Evolutionary conservation across 2,888 invertebrate genomes (phyloP), one percentile per base, ranked within the genome.

Genomic region (Diadegma fenestrale): DNA sequence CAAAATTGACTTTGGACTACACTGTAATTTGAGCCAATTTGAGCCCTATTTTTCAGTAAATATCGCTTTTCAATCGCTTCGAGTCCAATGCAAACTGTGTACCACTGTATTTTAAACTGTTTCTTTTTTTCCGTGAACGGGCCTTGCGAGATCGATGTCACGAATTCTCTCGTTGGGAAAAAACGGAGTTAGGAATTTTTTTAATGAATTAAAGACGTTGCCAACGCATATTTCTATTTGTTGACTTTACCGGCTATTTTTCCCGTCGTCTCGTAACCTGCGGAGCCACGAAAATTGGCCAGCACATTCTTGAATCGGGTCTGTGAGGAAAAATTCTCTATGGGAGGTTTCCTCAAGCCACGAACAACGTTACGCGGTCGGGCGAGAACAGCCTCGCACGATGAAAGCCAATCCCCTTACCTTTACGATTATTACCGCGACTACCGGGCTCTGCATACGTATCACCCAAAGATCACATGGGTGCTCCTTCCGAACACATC

Each of bases 361-460:
- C 73, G 33, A 73, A 48, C 61, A 41, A 68, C 45, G 71, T 85
- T 85, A 82, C 69, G 82, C 68, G 82, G 82, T 72, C 71, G 82
- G 71, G 80, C n/a, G 77, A 51, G 71, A 17, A 7, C 22, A 76
- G 80, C 75, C 84, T 33, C 33, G 84, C 86, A 73, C 90, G 88
- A 89, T 88, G 90, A 91, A 90, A 89, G 90, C 89, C 91, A 90
- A 91, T 91, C 89, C 87, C 89, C 88, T 91, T 89, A 89, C 91
- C 89, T 92, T 92, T 91, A 91, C 90, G 91, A 90, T 91, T 92
- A 92, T 92, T 90, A 91, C 89, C 80, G 84, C 80, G 84, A 30
- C 86, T n/a, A 43, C 30, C 45, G 66, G 41, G 48, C 58, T 26
- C 63, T 58, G 63, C 79, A 76, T 84, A 76, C 48, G 54, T 82